Evolutionary conservation across 2,888 invertebrate species (phyloP).

Genomic region (Oxyteleia sp.): DNA sequence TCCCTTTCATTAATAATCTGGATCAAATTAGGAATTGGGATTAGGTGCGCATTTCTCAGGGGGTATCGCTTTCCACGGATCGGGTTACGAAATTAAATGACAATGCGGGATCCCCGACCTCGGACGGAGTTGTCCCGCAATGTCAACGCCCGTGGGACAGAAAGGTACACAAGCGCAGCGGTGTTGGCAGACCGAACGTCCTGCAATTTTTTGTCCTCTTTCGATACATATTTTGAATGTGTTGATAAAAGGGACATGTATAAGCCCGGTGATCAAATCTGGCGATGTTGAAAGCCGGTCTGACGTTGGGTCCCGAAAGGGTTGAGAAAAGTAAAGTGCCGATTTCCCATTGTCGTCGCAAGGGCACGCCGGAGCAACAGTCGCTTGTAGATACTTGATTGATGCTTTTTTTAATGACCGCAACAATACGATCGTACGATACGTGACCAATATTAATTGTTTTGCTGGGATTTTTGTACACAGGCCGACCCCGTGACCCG

Average conservation of each 20-base stretch:
- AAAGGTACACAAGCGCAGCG: slow-evolving; percentile 65
- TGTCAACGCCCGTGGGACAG: slow-evolving; percentile 77
- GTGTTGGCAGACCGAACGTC: too few species aligned
- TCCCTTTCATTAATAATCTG: slow-evolving; percentile 71
- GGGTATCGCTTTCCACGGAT: slow-evolving; percentile 73
- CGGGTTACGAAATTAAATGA: slow-evolving; percentile 84
- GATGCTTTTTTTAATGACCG: slow-evolving; percentile 63
- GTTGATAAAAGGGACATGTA: too few species aligned
- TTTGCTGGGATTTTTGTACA: slow-evolving; percentile 58
- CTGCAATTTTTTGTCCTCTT: too few species aligned
- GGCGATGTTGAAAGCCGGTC: too few species aligned
- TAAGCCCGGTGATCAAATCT: too few species aligned
- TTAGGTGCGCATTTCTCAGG: not conserved
- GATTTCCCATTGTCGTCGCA: slow-evolving; percentile 57
- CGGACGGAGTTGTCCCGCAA: slow-evolving; percentile 76
- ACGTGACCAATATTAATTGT: slow-evolving; percentile 72
- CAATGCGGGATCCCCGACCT: slow-evolving; percentile 77
- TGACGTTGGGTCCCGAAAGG: slow-evolving; percentile 64
- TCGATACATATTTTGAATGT: too few species aligned
- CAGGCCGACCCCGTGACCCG: slow-evolving; percentile 56
- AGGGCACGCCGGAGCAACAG: not conserved
- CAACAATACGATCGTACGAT: slow-evolving; percentile 50
- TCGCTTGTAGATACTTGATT: slow-evolving; percentile 42
- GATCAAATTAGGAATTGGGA: slow-evolving; percentile 30
- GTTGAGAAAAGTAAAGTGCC: slow-evolving; percentile 45